Evolutionary conservation across 2,113 vertebrate species (phyloP).

Genomic region (Oryzias curvinotus): DNA sequence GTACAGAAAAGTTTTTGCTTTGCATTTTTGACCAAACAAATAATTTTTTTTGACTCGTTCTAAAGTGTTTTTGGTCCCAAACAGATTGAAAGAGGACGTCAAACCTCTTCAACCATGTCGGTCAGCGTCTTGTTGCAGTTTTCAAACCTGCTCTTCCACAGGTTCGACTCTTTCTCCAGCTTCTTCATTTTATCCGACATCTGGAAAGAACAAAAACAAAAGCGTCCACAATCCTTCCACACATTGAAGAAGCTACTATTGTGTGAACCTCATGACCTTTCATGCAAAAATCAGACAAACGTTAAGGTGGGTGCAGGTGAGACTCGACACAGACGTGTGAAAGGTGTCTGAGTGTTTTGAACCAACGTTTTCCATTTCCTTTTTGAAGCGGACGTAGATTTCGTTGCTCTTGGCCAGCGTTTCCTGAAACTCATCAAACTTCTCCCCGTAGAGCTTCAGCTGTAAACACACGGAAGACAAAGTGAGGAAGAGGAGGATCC

Average conservation of each 20-base stretch:
- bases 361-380: conserved; percentile 96
- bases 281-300: too few species aligned
- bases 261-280: too few species aligned
- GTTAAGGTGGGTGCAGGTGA: too few species aligned
- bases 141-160: conserved; percentile 95
- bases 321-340: too few species aligned
- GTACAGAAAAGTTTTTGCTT: too few species aligned
- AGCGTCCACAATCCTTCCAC: neutral
- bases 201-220: conserved; percentile 60
- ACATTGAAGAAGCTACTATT: too few species aligned
- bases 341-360: neutral
- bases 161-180: conserved; percentile 89
- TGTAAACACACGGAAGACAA: conserved; percentile 51
- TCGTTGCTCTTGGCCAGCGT: conserved; percentile 96
- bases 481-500: neutral
- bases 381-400: conserved; percentile 90
- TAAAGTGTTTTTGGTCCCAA: too few species aligned
- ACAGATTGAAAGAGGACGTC: too few species aligned
- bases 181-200: conserved; percentile 97
- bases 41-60: too few species aligned
- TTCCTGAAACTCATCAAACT: conserved; percentile 97
- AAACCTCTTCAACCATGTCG: conserved; percentile 95
- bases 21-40: too few species aligned
- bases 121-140: conserved; percentile 92
- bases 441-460: conserved; percentile 91